Conservation (phyloP, 64 coral and sea anemone genomes). For the Pocillopora verrucosa region DNA sequence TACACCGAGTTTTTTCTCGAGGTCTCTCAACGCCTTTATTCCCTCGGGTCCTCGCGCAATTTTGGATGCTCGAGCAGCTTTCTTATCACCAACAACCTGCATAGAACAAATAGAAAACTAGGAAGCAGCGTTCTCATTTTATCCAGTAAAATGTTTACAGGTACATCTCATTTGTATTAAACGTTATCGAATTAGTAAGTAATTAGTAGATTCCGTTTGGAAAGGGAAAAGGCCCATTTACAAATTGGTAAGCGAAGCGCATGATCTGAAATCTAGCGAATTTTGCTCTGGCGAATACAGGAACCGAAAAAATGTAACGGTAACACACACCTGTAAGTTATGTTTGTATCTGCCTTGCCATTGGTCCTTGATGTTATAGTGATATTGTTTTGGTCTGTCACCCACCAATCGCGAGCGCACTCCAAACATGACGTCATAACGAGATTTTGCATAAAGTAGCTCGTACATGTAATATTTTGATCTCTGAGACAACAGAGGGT, state of each 20-base stretch:
- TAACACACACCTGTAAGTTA: background rate
- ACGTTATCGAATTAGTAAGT: background rate
- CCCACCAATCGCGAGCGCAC: too few relatives aligned
- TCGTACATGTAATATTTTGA: constrained; percentile 26
- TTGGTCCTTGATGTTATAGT: constrained; percentile 16
- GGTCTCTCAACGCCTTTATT: background rate
- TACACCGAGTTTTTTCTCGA: constrained; percentile 11
- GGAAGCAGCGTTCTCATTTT: background rate
- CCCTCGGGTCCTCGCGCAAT: background rate
- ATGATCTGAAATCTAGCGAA: too few relatives aligned
- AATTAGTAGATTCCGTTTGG: too few relatives aligned
- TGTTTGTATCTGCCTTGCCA: constrained; percentile 26
- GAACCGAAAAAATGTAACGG: background rate
- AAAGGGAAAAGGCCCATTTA: too few relatives aligned
- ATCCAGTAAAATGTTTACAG: background rate
- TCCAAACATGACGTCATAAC: constrained; percentile 9
- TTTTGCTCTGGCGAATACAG: too few relatives aligned
- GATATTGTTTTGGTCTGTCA: background rate
- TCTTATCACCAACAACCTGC: constrained; percentile 26
- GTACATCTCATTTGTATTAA: background rate
- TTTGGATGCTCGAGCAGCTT: background rate
- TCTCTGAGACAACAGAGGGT: background rate
- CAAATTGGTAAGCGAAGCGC: too few relatives aligned
- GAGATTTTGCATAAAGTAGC: constrained; percentile 18
- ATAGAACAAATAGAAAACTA: background rate